Conservation (phyloP, 2,888 invertebrate genomes). For the Nezara viridula region DNA sequence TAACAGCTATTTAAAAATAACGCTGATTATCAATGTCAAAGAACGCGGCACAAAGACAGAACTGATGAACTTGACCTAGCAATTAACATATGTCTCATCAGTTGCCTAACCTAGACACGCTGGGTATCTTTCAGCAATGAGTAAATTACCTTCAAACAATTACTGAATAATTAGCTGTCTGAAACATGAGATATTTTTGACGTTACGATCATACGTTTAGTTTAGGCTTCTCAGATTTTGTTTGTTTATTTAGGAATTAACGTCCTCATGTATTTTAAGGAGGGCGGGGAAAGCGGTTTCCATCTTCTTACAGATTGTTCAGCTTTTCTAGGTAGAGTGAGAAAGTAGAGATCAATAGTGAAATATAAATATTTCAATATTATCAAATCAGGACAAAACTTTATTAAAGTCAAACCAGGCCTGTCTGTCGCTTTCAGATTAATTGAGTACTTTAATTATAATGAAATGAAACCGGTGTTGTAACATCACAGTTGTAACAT, state of each 20-base stretch:
- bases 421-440: too few species aligned
- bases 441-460: too few species aligned
- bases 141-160: not conserved
- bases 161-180: not conserved
- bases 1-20: too few species aligned
- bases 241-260: too few species aligned
- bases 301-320: too few species aligned
- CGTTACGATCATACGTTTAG: not conserved
- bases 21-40: not conserved
- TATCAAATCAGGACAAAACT: not conserved
- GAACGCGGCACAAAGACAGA: not conserved
- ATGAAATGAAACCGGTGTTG: not conserved
- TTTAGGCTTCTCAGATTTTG: too few species aligned
- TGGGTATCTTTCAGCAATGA: not conserved
- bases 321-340: too few species aligned
- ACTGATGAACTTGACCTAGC: constrained; percentile 17
- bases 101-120: not conserved
- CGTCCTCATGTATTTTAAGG: too few species aligned
- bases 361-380: not conserved
- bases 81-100: constrained; percentile 3
- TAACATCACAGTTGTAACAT: too few species aligned
- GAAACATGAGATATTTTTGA: not conserved
- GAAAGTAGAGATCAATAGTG: too few species aligned
- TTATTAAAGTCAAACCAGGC: not conserved
- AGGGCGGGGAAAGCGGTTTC: too few species aligned